These are phyloP conservation scores for Urophycis tenuis DNA, from an alignment of 2,797 vertebrate genomes.

Conservation along the genomic window DNA sequence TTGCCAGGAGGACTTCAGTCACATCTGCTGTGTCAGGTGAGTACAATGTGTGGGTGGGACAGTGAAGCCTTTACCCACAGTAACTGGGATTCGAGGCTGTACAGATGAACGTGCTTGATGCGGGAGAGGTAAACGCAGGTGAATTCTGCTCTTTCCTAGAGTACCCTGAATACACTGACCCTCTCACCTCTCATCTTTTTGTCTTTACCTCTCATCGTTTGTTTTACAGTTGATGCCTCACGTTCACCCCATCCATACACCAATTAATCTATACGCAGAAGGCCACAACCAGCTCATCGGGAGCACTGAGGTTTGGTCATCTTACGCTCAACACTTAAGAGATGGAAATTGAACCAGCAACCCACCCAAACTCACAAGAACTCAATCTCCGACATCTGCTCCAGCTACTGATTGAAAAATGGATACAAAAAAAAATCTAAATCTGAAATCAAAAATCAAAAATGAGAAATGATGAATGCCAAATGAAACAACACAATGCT, in stretches of 20 bases:
- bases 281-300: too few species aligned
- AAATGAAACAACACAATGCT: not conserved
- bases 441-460: not conserved
- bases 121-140: not conserved
- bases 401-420: not conserved
- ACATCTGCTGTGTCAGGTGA: too few species aligned
- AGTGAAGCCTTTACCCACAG: too few species aligned
- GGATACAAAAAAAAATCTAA: not conserved
- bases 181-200: not conserved
- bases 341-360: too few species aligned
- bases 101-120: too few species aligned
- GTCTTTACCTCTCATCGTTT: not conserved
- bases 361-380: too few species aligned
- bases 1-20: too few species aligned
- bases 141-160: not conserved
- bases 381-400: too few species aligned
- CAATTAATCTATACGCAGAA: not conserved
- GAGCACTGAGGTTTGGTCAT: too few species aligned
- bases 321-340: too few species aligned
- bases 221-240: not conserved
- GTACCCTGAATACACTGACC: not conserved
- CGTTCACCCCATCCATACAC: not conserved
- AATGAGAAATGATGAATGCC: not conserved
- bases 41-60: too few species aligned
- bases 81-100: too few species aligned